Evolutionary conservation across 2,888 invertebrate species (phyloP), one percentile per base, ranked within the genome.

Genomic region (Plebejus anna): DNA sequence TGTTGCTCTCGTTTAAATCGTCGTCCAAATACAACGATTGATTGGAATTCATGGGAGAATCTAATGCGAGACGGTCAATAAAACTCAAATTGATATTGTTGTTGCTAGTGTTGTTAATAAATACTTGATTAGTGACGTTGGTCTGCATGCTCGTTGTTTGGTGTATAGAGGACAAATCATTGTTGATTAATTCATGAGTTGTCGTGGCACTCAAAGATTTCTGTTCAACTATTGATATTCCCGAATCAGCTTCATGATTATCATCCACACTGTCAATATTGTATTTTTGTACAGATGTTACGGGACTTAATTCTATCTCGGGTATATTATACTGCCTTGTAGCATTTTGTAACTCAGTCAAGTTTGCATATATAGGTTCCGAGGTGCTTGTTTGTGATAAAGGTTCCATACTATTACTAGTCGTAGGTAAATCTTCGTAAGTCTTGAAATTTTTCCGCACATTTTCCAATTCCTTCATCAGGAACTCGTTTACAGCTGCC

Each of bases 1-100:
- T 94, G 79, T 94, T 94, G 77, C 94, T 94, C 83, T 94, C 94
- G 80, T 94, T 94, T 70, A 94, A 84, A 82, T 94, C 94, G 81
- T 94, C 94, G 77, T 94, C 94, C 1, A 92, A 84, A 78, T 87
- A 91, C 22, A 94, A 80, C 0, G 93, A 92, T 80, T 89, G 89
- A 47, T 92, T 91, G 0, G 92, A 90, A 1, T 83, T 73, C 75
- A 85, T 88, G 0, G 94, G 92, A 0, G 92, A 92, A 71, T 94
- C 89, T 71, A 94, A 79, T 0, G 88, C 93, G 1, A 94, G 84
- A 81, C 91, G 86, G 71, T 94, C 94, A 61, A 94, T 93, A 61
- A 94, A 94, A 82, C 94, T 94, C 55, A 94, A 83, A 78, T 88
- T 93, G 7, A 90, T 79, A 80, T 90, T 90, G 61, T 84, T 88